Evolutionary conservation across 2,797 vertebrate species (phyloP).

Genomic region (Todus mexicanus): DNA sequence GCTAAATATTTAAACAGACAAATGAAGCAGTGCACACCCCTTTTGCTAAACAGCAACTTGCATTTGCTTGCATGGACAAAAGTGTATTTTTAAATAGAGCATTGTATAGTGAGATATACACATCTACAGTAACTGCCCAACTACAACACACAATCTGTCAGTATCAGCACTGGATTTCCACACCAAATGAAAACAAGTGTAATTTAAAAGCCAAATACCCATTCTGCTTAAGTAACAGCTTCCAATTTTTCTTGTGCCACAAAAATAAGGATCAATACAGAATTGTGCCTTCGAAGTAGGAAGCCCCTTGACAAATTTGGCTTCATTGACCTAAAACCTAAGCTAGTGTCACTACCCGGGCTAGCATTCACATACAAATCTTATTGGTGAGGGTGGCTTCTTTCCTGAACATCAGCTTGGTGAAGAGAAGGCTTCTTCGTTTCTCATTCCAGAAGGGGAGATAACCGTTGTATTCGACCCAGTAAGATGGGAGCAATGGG

Average conservation of each 20-base stretch:
- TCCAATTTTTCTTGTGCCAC: not conserved
- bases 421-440: slow-evolving; percentile 77
- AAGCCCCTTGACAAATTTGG: not conserved
- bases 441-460: slow-evolving; percentile 66
- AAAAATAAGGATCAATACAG: not conserved
- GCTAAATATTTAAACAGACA: not conserved
- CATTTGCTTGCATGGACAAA: not conserved
- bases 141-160: not conserved
- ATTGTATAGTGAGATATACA: not conserved
- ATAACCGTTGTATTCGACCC: slow-evolving; percentile 80
- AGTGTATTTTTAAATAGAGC: not conserved
- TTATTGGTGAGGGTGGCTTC: slow-evolving; percentile 71
- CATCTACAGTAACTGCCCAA: not conserved
- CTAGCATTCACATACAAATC: slow-evolving; percentile 69
- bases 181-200: not conserved
- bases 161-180: not conserved
- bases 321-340: rapidly evolving
- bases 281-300: not conserved
- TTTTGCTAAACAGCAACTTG: not conserved
- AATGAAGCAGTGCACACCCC: not conserved
- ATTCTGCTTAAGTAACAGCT: not conserved
- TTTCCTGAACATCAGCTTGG: slow-evolving; percentile 85
- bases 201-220: not conserved
- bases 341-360: not conserved
- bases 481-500: slow-evolving; percentile 88